phyloP scores from a whole-genome alignment of 1,140 invertebrate species.

The Tetragonula clypearis region DNA sequence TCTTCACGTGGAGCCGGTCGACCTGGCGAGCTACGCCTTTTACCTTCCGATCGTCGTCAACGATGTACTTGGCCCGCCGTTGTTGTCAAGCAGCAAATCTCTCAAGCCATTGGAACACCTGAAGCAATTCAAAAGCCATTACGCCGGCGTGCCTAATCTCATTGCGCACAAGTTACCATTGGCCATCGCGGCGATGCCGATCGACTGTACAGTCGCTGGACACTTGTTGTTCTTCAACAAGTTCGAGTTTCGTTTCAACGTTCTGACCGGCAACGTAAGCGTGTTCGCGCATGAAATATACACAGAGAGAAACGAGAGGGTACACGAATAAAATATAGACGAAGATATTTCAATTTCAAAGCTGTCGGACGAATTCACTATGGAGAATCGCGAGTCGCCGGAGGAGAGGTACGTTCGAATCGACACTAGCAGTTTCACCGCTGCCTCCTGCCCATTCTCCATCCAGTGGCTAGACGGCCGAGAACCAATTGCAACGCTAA shows the following conservation, averaged over 20 bases:
- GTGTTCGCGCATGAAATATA: too few species aligned
- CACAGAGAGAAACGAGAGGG: background rate
- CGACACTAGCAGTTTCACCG: slow-evolving; percentile 46
- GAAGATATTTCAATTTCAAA: background rate
- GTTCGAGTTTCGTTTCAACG: slow-evolving; percentile 54
- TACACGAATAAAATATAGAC: too few species aligned
- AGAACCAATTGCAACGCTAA: slow-evolving; percentile 15
- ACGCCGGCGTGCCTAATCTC: slow-evolving; percentile 26
- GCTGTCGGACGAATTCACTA: slow-evolving; percentile 44
- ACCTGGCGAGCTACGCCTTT: slow-evolving; percentile 63
- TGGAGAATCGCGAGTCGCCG: slow-evolving; percentile 40
- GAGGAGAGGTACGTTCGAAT: slow-evolving; percentile 28
- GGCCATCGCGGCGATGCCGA: slow-evolving; percentile 49
- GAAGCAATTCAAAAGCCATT: slow-evolving; percentile 22
- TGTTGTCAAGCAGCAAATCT: slow-evolving; percentile 27
- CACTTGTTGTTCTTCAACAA: slow-evolving; percentile 58
- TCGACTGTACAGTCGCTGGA: slow-evolving; percentile 51
- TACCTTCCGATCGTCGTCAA: slow-evolving; percentile 73
- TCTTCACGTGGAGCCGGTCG: slow-evolving; percentile 70
- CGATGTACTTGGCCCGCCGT: slow-evolving; percentile 64
- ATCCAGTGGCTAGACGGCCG: slow-evolving; percentile 47
- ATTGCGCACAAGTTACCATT: slow-evolving; percentile 19
- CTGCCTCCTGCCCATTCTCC: slow-evolving; percentile 45
- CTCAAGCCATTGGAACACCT: slow-evolving; percentile 39
- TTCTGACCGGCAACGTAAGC: slow-evolving; percentile 34